Base-by-base conservation (phyloP, 2,113 vertebrate species). In the Halichoeres trimaculatus region DNA sequence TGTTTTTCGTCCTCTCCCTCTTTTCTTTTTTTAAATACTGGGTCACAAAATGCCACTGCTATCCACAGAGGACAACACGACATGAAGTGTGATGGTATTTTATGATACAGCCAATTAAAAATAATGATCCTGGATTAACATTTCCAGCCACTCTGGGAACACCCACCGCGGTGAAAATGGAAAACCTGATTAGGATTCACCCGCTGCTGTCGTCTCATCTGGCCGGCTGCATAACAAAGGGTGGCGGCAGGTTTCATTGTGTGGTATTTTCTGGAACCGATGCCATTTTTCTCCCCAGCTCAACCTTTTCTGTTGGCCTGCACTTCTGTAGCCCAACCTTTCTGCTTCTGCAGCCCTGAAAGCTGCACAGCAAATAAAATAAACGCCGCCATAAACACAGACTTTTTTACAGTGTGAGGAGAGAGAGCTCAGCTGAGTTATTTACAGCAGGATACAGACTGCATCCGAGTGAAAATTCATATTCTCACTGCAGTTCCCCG, bases 51-150 rank as follows among this genome's bases (percentile, higher is more conserved):
- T 80, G 70, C 35, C 75, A 70, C 61, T 8, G 47, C 41, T 54
- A 13, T 65, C 54, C 58, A 58, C 62, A 70, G 75, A 69, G 50
- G 23, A 65, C 71, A 74, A 72, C 45, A 76, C 76, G 64, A 85
- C 74, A 89, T 83, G 45, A 77, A 83, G 78, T 58, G 61, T 83
- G 67, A 84, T 87, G 74, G 76, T 85, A 51, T 84, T 91, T 91
- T 83, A 90, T 82, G 58, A 88, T 81, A 69, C 69, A 74, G 73
- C 88, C 89, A 90, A 91, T 94, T 90, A 90, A 93, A 92, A 87
- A 88, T 92, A 89, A 91, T 85, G 87, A 87, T 86, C 60, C 70
- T 79, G 70, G 76, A 84, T 85, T 89, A 90, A 77, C 74, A 76
- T 83, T 70, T 78, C 17, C 19, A 51, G 50, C 34, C 68, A 69